Conservation (phyloP, 2,113 vertebrate genomes). For the Cygnus atratus region DNA sequence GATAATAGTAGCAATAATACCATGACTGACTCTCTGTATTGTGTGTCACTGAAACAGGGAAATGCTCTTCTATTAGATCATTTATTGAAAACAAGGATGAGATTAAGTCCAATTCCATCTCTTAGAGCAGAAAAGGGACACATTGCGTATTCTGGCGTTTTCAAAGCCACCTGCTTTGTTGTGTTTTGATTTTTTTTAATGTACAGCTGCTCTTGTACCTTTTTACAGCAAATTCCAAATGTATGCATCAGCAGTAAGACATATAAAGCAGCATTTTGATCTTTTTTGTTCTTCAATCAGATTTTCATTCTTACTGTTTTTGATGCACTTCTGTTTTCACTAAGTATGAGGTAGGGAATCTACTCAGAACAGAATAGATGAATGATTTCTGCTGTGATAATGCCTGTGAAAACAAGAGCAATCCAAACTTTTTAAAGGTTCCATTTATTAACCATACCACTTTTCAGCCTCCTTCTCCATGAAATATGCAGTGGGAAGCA, state of each 20-base stretch:
- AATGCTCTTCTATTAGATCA: conserved; percentile 5
- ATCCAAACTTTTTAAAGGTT: background rate
- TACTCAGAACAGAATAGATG: background rate
- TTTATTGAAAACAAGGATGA: conserved; percentile 10
- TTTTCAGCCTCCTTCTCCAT: background rate
- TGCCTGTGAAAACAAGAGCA: background rate
- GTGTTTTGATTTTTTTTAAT: background rate
- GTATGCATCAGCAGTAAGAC: background rate
- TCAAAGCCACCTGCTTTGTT: background rate
- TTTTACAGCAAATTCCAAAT: background rate
- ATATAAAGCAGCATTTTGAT: background rate
- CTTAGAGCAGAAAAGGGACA: background rate
- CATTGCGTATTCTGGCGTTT: background rate
- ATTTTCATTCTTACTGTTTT: background rate
- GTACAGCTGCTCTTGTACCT: background rate
- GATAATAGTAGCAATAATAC: conserved; percentile 42
- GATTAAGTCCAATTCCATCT: background rate
- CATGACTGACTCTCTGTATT: background rate
- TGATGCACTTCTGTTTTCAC: background rate
- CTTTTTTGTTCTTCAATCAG: background rate
- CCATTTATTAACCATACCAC: background rate
- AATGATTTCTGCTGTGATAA: background rate
- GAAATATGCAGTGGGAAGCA: conserved; percentile 6
- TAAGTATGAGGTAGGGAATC: background rate
- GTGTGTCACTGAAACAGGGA: background rate